Base-by-base conservation (phyloP, 2,888 invertebrate genomes). In the Megalurothrips usitatus region DNA sequence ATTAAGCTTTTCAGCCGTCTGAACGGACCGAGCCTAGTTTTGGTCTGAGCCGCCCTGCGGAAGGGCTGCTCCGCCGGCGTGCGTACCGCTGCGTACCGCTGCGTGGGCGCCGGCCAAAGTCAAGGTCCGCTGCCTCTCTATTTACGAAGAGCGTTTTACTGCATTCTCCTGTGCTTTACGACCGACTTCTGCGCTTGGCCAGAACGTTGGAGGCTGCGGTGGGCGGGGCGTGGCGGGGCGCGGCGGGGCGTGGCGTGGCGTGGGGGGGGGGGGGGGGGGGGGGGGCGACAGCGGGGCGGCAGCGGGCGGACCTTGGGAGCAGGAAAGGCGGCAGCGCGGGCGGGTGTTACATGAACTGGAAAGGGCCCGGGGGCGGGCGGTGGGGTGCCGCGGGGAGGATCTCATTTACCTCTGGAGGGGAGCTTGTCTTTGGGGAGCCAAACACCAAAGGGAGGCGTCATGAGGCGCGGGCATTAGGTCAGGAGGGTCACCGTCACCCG, bases 391-490 rank as follows among this genome's bases (percentile, higher is more conserved):
- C 4, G 58, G 58, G 12, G 52, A 2, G 1, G 17, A 12, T 58
- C 17, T n/a, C 14, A 58, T 58, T 43, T 43, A 43, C 34, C 34
- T 43, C 34, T 43, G 34, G 34, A 43, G 34, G 34, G 34, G 2
- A 43, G 34, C 34, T 43, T 43, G 34, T 43, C 34, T 43, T 43
- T 43, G 34, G 34, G 6, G 34, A 43, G 34, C 34, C 34, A 43
- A 43, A 43, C 34, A 43, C 34, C 6, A 43, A 43, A 43, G 34
- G 34, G 63, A 43, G 23, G 43, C 63, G 52, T 23, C 26, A 75
- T 81, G 81, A 82, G 68, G 81, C 79, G 80, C 80, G 81, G 79
- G 23, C 48, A 79, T 79, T 80, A 81, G 81, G 82, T 80, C 83
- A 82, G 80, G 82, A 82, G 82, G 81, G 82, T 82, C 80, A 52